These are phyloP conservation scores for Uria lomvia DNA, from an alignment of 2,113 vertebrate genomes.

Conservation along the genomic window DNA sequence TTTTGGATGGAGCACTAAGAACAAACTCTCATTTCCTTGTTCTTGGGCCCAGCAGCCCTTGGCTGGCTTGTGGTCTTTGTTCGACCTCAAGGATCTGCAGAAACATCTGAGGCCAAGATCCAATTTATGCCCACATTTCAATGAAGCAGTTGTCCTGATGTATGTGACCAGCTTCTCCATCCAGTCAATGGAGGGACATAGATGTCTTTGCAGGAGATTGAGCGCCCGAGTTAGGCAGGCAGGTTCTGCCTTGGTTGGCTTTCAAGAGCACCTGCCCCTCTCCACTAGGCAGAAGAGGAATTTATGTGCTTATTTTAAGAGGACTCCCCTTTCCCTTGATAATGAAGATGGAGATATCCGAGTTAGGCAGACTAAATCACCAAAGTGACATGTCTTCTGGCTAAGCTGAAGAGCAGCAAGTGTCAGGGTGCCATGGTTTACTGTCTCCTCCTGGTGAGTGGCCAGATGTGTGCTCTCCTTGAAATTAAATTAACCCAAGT, in stretches of 20 bases:
- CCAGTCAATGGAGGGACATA: not conserved
- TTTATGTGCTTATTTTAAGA: conserved; percentile 38
- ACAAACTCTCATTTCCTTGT: not conserved
- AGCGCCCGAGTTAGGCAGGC: not conserved
- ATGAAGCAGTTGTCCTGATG: not conserved
- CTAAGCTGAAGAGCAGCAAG: not conserved
- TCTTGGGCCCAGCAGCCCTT: not conserved
- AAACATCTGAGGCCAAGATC: not conserved
- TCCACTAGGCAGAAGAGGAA: not conserved
- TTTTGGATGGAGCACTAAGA: not conserved
- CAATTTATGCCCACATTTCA: not conserved
- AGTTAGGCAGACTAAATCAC: conserved; percentile 32
- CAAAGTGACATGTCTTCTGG: not conserved
- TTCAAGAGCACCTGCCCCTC: not conserved
- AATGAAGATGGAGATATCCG: conserved; percentile 36
- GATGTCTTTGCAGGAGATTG: not conserved
- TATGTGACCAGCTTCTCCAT: not conserved
- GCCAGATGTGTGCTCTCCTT: not conserved
- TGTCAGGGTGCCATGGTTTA: not conserved
- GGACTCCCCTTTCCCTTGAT: not conserved
- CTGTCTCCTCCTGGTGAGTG: not conserved
- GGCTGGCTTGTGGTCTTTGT: not conserved
- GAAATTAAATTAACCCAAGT: conserved; percentile 43
- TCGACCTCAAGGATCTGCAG: not conserved
- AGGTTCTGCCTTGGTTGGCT: not conserved